Conservation (phyloP, 2,888 invertebrate species). For the Gisinianus flammeolus region DNA sequence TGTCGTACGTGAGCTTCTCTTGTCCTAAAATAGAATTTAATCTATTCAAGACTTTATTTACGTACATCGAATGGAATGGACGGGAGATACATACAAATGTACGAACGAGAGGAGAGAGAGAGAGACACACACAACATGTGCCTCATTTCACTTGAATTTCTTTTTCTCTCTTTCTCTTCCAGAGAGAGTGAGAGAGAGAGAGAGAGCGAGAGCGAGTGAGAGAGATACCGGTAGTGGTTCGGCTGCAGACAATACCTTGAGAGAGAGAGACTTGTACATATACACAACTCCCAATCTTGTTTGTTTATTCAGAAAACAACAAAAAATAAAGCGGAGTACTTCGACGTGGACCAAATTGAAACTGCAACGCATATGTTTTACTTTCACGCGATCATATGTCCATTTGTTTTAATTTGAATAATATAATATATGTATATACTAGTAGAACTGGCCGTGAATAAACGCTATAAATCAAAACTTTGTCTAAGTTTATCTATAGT, state of each 20-base stretch:
- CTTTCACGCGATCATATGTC: too few species aligned
- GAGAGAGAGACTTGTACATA: background rate
- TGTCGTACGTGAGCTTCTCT: slow-evolving; percentile 2
- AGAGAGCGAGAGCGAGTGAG: too few species aligned
- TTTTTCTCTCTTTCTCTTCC: background rate
- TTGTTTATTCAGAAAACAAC: background rate
- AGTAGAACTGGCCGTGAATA: too few species aligned
- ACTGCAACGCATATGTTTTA: background rate
- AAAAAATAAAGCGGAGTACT: background rate
- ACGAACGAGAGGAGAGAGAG: background rate
- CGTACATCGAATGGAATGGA: slow-evolving; percentile 24
- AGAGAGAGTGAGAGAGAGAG: background rate
- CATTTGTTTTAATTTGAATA: too few species aligned
- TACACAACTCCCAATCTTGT: background rate
- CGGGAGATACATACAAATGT: background rate
- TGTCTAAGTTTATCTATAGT: too few species aligned
- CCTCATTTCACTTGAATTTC: slow-evolving; percentile 25
- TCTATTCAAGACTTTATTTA: slow-evolving; percentile 34
- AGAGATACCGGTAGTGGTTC: background rate
- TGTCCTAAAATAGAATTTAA: slow-evolving; percentile 37
- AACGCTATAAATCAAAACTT: too few species aligned
- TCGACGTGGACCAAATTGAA: too few species aligned
- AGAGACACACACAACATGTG: slow-evolving; percentile 12
- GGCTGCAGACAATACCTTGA: too few species aligned
- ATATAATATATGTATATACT: too few species aligned